Conservation (phyloP, 2,797 vertebrate species). For the Poeciliopsis paucimaculata region DNA sequence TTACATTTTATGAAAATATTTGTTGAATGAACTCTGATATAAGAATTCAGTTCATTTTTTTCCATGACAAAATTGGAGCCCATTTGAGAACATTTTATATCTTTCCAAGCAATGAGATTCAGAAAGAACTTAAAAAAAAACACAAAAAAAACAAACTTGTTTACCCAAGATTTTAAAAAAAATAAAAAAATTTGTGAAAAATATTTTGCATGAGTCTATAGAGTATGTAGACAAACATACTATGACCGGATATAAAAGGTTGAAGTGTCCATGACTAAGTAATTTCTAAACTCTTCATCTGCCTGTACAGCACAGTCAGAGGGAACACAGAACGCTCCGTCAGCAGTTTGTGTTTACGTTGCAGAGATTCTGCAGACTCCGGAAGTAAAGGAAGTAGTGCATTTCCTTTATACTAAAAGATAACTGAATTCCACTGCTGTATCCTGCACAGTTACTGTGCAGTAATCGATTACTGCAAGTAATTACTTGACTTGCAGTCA, state of each 20-base stretch:
- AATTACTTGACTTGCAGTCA: too few species aligned
- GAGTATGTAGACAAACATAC: neutral
- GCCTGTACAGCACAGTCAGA: constrained; percentile 40
- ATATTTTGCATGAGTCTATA: neutral
- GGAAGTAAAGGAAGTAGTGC: constrained; percentile 40
- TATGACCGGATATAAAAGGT: neutral
- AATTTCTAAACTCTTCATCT: constrained; percentile 4
- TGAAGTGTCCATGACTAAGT: neutral
- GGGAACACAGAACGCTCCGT: constrained; percentile 28
- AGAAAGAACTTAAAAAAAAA: neutral
- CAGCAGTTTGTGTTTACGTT: constrained; percentile 48
- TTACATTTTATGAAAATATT: neutral
- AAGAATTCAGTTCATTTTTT: neutral
- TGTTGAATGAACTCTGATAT: neutral
- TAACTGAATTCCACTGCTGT: constrained; percentile 24
- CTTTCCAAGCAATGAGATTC: neutral
- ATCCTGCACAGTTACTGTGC: neutral
- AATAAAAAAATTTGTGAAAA: too few species aligned
- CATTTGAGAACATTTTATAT: neutral
- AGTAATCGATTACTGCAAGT: too few species aligned
- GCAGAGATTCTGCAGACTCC: constrained; percentile 33
- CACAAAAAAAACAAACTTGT: too few species aligned
- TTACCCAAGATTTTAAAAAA: neutral
- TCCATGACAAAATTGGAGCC: neutral
- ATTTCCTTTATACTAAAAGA: constrained; percentile 47